Evolutionary conservation across 2,797 vertebrate species (phyloP).

Genomic region (Chromis chromis): DNA sequence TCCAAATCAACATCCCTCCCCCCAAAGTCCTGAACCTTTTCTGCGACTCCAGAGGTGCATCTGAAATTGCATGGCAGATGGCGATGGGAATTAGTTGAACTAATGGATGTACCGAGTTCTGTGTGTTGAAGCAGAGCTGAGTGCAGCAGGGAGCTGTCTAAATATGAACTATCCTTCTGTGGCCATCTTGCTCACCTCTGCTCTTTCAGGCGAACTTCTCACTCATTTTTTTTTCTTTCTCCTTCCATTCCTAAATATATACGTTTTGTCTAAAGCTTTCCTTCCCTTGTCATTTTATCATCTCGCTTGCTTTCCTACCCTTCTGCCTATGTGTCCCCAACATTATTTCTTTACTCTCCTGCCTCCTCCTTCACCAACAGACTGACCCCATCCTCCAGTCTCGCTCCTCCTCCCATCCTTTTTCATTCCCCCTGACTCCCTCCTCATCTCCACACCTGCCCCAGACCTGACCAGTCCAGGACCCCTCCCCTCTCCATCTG

Average conservation of each 20-base stretch:
- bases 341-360: conserved; percentile 17
- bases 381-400: conserved; percentile 12
- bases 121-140: conserved; percentile 68
- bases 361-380: conserved; percentile 20
- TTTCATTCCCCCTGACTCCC: conserved; percentile 32
- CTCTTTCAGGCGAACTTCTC: conserved; percentile 27
- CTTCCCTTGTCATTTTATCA: conserved; percentile 3
- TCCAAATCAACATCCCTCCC: conserved; percentile 71
- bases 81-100: conserved; percentile 79
- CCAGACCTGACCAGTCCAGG: conserved; percentile 34
- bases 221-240: conserved; percentile 10
- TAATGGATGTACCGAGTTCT: conserved; percentile 78
- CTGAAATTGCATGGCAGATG: conserved; percentile 80
- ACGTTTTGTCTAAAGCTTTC: neutral
- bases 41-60: conserved; percentile 76
- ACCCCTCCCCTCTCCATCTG: conserved; percentile 62
- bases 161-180: conserved; percentile 75
- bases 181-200: conserved; percentile 54
- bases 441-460: conserved; percentile 45
- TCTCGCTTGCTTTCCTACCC: neutral
- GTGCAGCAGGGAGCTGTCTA: conserved; percentile 66
- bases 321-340: neutral
- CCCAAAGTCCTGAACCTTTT: conserved; percentile 70
- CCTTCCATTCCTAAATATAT: neutral
- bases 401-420: conserved; percentile 21